These are phyloP conservation scores for Drosophila albomicans DNA, from an alignment of 1,140 invertebrate genomes.

Conservation along the genomic window DNA sequence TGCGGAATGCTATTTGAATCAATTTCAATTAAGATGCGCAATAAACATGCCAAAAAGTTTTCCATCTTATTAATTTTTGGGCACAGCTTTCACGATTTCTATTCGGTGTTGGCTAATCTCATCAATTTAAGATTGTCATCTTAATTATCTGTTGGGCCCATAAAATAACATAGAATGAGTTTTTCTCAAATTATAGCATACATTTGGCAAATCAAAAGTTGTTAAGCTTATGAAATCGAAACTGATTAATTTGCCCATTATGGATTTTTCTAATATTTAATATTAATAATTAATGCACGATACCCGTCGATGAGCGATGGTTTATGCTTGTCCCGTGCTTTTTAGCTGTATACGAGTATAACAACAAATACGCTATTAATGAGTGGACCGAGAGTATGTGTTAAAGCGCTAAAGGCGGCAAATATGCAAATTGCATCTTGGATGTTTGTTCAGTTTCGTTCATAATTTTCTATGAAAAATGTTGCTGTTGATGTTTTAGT, in stretches of 20 bases:
- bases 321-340: constrained; percentile 29
- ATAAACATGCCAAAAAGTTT: neutral
- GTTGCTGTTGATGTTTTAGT: constrained; percentile 29
- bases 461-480: constrained; percentile 81
- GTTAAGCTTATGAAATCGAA: constrained; percentile 67
- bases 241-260: constrained; percentile 69
- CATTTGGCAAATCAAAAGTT: constrained; percentile 52
- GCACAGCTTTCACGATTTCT: constrained; percentile 12
- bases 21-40: neutral
- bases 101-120: neutral
- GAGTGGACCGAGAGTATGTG: constrained; percentile 42
- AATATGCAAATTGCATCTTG: constrained; percentile 64
- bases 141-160: constrained; percentile 50
- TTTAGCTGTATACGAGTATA: constrained; percentile 8
- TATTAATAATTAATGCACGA: constrained; percentile 68
- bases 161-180: constrained; percentile 41
- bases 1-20: neutral
- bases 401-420: constrained; percentile 61
- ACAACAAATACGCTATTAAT: constrained; percentile 26
- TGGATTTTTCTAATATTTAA: constrained; percentile 67
- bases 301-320: neutral
- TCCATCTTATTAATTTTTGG: constrained; percentile 1
- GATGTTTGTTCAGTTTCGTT: constrained; percentile 61
- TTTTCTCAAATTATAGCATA: constrained; percentile 54
- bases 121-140: constrained; percentile 37